A percentile compares a stretch with the other conserved stretches of the same genome.
phyloP scores from a whole-genome alignment of 2,113 vertebrate genomes.

The Meleagris gallopavo region DNA sequence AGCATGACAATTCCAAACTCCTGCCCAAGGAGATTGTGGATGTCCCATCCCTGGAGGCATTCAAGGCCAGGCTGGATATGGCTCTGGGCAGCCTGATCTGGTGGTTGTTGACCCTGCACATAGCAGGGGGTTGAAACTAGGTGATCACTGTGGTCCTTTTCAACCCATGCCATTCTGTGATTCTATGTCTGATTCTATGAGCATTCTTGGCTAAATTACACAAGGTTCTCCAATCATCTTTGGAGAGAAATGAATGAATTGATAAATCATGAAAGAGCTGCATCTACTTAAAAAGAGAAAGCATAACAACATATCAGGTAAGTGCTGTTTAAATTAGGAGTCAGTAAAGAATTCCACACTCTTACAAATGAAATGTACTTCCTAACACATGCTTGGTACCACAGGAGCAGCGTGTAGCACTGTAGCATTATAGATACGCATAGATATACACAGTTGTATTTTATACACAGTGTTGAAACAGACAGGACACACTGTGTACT shows the following conservation, averaged over 20 bases:
- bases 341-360: not conserved
- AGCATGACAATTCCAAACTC: not conserved
- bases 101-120: too few relatives aligned
- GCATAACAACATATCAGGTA: not conserved
- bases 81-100: too few relatives aligned
- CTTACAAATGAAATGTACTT: not conserved
- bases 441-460: not conserved
- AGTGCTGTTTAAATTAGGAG: not conserved
- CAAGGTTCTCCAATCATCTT: not conserved
- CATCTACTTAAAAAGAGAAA: not conserved
- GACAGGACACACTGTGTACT: not conserved
- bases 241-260: not conserved
- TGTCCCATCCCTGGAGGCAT: too few relatives aligned
- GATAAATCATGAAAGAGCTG: not conserved
- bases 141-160: too few relatives aligned
- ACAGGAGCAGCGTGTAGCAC: not conserved
- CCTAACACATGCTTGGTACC: not conserved
- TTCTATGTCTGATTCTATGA: not conserved
- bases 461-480: not conserved
- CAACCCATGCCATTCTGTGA: too few relatives aligned
- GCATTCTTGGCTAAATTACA: not conserved
- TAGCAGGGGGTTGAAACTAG: too few relatives aligned
- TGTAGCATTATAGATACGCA: not conserved
- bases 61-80: too few relatives aligned
- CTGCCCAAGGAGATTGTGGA: too few relatives aligned